These are phyloP conservation scores for Lysandra bellargus DNA, from an alignment of 2,888 invertebrate genomes.

Conservation along the genomic window DNA sequence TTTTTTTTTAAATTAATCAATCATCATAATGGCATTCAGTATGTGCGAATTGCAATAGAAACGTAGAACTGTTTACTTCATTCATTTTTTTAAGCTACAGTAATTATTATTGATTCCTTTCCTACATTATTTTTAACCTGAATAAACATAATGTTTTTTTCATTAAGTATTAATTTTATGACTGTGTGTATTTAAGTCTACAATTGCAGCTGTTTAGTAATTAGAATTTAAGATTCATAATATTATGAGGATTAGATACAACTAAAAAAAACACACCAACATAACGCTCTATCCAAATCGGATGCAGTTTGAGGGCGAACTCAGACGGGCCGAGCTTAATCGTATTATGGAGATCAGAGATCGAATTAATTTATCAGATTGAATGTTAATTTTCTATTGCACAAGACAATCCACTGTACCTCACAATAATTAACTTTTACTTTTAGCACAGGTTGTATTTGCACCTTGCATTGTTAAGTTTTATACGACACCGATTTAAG, in stretches of 20 bases:
- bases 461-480: constrained; percentile 10
- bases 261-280: not conserved
- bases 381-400: constrained; percentile 37
- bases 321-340: constrained; percentile 74
- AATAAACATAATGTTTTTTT: too few species aligned
- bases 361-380: constrained; percentile 71
- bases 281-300: constrained; percentile 55
- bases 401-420: constrained; percentile 26
- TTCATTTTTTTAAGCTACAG: too few species aligned
- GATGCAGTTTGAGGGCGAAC: constrained; percentile 66
- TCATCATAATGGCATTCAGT: not conserved
- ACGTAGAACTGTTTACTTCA: too few species aligned
- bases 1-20: not conserved
- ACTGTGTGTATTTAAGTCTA: not conserved
- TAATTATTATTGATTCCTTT: too few species aligned
- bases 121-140: too few species aligned
- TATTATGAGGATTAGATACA: not conserved
- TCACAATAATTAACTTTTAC: constrained; percentile 26
- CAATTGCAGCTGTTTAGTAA: not conserved
- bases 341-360: constrained; percentile 70
- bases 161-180: not conserved
- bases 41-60: too few species aligned
- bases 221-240: too few species aligned
- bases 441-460: constrained; percentile 14
- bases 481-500: not conserved